These are phyloP conservation scores for Halocaridina rubra DNA, from an alignment of 2,888 invertebrate genomes.

Conservation along the genomic window DNA sequence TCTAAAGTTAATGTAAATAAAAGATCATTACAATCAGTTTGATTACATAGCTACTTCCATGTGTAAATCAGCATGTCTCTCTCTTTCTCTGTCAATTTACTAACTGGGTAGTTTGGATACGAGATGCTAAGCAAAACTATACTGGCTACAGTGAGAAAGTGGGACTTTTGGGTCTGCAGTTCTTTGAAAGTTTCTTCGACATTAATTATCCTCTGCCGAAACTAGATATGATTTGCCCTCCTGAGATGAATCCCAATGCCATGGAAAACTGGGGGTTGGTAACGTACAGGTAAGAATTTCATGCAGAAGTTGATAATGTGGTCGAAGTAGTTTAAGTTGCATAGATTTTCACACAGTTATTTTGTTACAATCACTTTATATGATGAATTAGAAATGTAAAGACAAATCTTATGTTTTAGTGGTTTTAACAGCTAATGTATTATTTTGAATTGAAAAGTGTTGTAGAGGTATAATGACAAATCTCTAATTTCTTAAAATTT, in stretches of 20 bases:
- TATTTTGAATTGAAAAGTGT: background rate
- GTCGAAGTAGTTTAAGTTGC: background rate
- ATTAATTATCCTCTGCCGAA: constrained; percentile 74
- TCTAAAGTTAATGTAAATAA: no score
- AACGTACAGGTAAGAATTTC: constrained; percentile 72
- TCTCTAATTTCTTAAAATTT: background rate
- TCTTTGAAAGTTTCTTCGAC: constrained; percentile 75
- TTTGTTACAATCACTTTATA: background rate
- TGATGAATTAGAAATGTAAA: background rate
- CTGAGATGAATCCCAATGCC: constrained; percentile 76
- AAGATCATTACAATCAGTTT: no score
- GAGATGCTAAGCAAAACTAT: constrained; percentile 77
- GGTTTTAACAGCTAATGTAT: no score
- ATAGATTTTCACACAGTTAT: background rate
- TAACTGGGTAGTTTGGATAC: constrained; percentile 77
- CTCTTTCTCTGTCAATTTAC: no score
- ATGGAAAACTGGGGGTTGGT: constrained; percentile 86
- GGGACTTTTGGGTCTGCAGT: constrained; percentile 73
- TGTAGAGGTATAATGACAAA: background rate
- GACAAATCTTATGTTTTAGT: no score
- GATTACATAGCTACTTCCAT: no score
- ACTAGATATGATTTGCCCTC: constrained; percentile 76
- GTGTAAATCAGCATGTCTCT: no score
- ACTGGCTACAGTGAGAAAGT: constrained; percentile 75
- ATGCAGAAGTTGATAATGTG: constrained; percentile 71